Base-by-base conservation (phyloP, 2,888 invertebrate species). In the Heteromyza rotundicornis region DNA sequence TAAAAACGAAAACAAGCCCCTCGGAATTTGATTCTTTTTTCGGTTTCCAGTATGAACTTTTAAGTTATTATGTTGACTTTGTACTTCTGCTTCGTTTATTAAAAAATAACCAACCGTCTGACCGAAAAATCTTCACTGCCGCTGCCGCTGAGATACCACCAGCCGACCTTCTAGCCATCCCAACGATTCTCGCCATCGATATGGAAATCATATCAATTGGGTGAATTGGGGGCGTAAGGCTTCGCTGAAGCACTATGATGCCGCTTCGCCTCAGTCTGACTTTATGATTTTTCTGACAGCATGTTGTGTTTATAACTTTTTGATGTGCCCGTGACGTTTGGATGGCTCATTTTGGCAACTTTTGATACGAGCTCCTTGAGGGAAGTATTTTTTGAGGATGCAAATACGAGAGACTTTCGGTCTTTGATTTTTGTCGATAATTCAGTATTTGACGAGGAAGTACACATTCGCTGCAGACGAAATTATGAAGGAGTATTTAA, bases 1-100 rank as follows among this genome's bases (percentile, higher is more conserved):
- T 8, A 8, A 24, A 24, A 52, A 52, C 14, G 24, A 52, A 52
- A 24, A n/a, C 24, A 52, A 24, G 5, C 3, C 17, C 5, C 10
- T 19, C 5, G 10, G 8, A 50, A 22, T 16, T 50, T 50, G 12
- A 19, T 50, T 23, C n/a, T 47, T 47, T 19, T 19, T 47, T 3
- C 40, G 3, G 40, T 40, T n/a, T 40, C 3, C 47, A 19, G 7
- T 40, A 12, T 40, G 65, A 65, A 65, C 75, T 76, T 73, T 71
- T 68, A 75, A 75, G 75, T 75, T 75, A 75, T 75, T 75, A 75
- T 75, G 71, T 75, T 75, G 75, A 75, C 76, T 75, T 69, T 76
- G 74, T 76, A 73, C 74, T 75, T 76, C 68, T 74, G 68, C 62
- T 62, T 54, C 64, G 71, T 75, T 76, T 75, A 76, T 76, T 75